These are phyloP conservation scores for Mesoligia furuncula DNA, from an alignment of 2,888 invertebrate species.

Conservation along the genomic window DNA sequence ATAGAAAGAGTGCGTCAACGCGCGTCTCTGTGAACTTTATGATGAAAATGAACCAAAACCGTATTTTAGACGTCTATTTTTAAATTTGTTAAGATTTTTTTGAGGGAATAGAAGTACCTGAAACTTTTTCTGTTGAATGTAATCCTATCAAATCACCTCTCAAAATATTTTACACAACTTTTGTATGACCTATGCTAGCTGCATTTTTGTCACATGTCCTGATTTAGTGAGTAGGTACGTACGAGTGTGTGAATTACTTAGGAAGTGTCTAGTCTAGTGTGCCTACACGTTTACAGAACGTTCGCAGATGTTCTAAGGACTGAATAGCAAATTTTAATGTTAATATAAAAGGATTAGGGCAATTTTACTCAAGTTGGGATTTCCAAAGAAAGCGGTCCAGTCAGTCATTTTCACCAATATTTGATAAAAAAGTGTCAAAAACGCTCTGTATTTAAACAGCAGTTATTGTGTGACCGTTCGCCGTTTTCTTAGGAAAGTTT, in stretches of 20 bases:
- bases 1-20: not conserved
- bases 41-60: not conserved
- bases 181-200: not conserved
- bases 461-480: too few species aligned
- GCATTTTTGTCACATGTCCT: not conserved
- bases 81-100: not conserved
- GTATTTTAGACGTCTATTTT: not conserved
- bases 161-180: not conserved
- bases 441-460: too few species aligned
- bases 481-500: not conserved
- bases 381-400: not conserved
- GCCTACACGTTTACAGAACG: conserved; percentile 32
- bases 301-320: conserved; percentile 37
- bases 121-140: not conserved
- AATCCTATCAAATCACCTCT: not conserved
- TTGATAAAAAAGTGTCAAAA: too few species aligned
- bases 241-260: conserved; percentile 44
- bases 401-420: not conserved
- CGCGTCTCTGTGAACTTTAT: not conserved
- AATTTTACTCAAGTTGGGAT: not conserved
- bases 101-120: not conserved
- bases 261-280: conserved; percentile 19
- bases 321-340: conserved; percentile 26
- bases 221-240: conserved; percentile 16
- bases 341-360: conserved; percentile 1